Conservation (phyloP, 2,797 vertebrate species). For the Cryptoblepharus egeriae region DNA sequence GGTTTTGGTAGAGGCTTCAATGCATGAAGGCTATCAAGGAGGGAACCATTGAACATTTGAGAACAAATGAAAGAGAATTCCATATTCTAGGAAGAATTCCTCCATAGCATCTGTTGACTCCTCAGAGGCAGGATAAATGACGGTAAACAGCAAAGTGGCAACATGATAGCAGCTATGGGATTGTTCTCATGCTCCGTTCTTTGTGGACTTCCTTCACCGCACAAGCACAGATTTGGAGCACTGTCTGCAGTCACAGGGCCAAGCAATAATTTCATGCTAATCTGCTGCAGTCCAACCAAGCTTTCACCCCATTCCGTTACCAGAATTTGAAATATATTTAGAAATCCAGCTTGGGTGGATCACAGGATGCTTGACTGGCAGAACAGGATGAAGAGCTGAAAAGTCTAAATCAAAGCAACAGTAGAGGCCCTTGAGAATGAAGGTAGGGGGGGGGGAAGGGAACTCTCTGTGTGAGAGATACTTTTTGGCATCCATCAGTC, state of each 20-base stretch:
- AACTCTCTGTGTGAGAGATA: no score
- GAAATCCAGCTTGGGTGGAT: no score
- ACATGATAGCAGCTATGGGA: not conserved
- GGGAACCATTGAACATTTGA: no score
- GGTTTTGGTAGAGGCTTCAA: no score
- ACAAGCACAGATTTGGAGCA: not conserved
- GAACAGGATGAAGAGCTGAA: no score
- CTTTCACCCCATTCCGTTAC: not conserved
- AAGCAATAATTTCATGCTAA: not conserved
- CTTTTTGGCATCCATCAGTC: no score
- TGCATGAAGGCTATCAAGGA: no score
- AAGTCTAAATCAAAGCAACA: not conserved
- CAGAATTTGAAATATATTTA: not conserved
- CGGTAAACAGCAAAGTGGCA: no score
- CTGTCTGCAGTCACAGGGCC: not conserved
- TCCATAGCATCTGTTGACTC: not conserved
- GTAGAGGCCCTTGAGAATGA: not conserved
- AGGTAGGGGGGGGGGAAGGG: no score
- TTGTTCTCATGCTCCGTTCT: not conserved
- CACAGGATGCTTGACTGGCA: not conserved
- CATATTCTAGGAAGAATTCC: no score
- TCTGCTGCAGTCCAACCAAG: not conserved
- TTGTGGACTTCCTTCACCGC: not conserved
- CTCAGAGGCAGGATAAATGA: not conserved
- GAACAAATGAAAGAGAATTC: no score